These are phyloP conservation scores for Noctilio leporinus DNA, from an alignment of 2,113 vertebrate genomes.

Conservation along the genomic window DNA sequence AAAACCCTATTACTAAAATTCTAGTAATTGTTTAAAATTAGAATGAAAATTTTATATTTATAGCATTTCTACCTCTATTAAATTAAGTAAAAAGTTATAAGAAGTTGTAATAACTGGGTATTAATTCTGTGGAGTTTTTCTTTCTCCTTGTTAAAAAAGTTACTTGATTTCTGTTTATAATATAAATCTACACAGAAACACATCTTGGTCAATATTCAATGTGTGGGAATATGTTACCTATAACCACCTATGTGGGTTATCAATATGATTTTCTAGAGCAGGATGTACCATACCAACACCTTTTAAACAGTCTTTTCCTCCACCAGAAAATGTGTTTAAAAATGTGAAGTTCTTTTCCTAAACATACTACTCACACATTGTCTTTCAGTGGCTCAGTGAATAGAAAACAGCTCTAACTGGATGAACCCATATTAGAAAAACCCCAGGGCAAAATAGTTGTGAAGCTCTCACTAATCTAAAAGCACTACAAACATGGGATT, in stretches of 20 bases:
- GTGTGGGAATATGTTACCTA: neutral
- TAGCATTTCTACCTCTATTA: neutral
- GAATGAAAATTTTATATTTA: neutral
- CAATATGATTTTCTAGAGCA: neutral
- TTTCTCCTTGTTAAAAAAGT: neutral
- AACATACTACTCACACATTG: neutral
- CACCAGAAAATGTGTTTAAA: neutral
- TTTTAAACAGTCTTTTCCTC: slow-evolving; percentile 10
- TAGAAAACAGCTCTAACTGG: neutral
- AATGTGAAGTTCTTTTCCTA: neutral
- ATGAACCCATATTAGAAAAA: neutral
- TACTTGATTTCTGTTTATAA: neutral
- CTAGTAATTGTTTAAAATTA: slow-evolving; percentile 21
- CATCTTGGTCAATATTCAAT: neutral
- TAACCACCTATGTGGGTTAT: neutral
- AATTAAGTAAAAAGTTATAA: slow-evolving; percentile 1
- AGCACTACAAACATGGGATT: neutral
- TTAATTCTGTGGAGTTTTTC: neutral
- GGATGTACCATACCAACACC: neutral
- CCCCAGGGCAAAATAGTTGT: neutral
- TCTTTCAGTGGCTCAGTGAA: neutral
- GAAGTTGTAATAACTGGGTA: neutral
- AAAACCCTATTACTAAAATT: slow-evolving; percentile 4
- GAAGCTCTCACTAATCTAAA: neutral
- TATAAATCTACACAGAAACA: neutral